Base-by-base conservation (phyloP, 92 coral and sea anemone genomes). In the Heliopora coerulea region DNA sequence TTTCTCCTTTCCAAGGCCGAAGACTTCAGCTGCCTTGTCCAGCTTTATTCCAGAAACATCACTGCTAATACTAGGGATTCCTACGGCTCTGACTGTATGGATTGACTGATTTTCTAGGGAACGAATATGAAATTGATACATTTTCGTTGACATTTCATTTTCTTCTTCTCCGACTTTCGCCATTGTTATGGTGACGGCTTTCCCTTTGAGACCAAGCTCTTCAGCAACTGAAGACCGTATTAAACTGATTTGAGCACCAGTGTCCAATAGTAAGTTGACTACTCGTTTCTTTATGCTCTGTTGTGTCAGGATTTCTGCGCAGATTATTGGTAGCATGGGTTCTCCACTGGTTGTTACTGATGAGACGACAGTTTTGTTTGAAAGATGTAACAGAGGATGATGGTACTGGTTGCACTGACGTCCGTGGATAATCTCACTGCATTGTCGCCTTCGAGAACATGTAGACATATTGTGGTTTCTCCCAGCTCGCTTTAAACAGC, bases 241-340 rank as follows among this genome's bases (percentile, higher is more conserved):
- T 31, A 79, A 3, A 41, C 85, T 74, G 41, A 83, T 42, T 65
- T 87, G 87, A 29, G 87, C 85, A 3, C 87, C 91, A 44, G 85
- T 73, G 63, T 83, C 87, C 21, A 87, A 59, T 0, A 83, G 50
- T 6, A 87, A 42, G 35, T 87, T 87, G n/a, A n/a, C n/a, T n/a
- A 75, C 82, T 67, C 65, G 59, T 42, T 59, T 66, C 75, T 49
- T 72, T 2, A 78, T 26, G 46, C 83, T 66, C 41, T 79, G 60
- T 74, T 67, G 42, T 54, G 75, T 65, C 59, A 63, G 69, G 54
- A 86, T 83, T 29, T 73, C 73, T 42, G 81, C 80, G 27, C 65
- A 32, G 20, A 86, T 12, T 35, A 81, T 78, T 57, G 84, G 86
- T 40, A 82, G 65, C 48, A 82, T 39, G 63, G 86, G 72, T 70